phyloP scores from a whole-genome alignment of 2,797 vertebrate species.

The Brachymystax lenok region DNA sequence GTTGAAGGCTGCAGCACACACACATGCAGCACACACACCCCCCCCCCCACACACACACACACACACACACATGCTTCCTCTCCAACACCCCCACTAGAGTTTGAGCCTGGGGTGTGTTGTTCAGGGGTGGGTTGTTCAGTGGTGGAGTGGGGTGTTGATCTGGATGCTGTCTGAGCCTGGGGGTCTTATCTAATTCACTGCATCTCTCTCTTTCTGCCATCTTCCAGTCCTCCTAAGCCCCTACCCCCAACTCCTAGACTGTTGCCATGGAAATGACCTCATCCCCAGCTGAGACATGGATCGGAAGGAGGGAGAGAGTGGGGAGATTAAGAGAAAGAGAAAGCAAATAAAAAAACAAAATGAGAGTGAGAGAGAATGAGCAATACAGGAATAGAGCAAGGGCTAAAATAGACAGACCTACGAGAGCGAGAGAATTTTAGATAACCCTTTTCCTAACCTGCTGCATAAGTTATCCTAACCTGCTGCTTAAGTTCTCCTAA shows the following conservation, averaged over 20 bases:
- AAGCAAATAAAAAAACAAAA: not conserved
- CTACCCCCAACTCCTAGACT: conserved; percentile 63
- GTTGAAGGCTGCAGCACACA: conserved; percentile 28
- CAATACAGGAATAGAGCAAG: not conserved
- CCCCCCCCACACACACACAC: not conserved
- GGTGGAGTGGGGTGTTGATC: not conserved
- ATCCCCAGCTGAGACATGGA: conserved; percentile 55
- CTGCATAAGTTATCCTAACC: not conserved
- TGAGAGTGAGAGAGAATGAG: not conserved
- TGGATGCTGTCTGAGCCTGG: not conserved
- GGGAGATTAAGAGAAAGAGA: conserved; percentile 23
- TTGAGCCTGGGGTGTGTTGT: not conserved
- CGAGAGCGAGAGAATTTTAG: not conserved
- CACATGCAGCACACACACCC: too few relatives aligned
- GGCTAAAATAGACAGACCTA: not conserved
- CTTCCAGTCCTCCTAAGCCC: conserved; percentile 46
- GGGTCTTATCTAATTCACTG: conserved; percentile 58
- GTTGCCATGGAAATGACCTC: conserved; percentile 79
- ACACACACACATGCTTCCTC: not conserved
- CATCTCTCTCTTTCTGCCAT: conserved; percentile 57
- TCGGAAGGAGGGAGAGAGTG: conserved; percentile 43
- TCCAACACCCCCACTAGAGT: not conserved
- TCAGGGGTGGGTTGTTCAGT: too few relatives aligned
- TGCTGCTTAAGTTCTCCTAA: not conserved
- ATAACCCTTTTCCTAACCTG: not conserved